phyloP scores from a whole-genome alignment of 2,113 vertebrate genomes.

The Gobius niger region DNA sequence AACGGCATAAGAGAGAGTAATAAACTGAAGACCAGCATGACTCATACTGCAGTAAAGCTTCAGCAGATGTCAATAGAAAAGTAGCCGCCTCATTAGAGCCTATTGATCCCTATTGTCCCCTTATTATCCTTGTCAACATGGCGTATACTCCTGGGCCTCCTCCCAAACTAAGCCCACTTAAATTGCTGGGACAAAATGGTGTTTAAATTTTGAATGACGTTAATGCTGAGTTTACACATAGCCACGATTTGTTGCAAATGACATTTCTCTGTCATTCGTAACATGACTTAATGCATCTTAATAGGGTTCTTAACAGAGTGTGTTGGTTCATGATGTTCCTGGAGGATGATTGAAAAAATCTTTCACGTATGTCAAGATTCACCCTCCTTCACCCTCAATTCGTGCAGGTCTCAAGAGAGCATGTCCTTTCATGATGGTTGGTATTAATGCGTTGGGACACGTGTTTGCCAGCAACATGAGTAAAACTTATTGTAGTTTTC shows the following conservation, averaged over 20 bases:
- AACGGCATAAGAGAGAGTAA: neutral
- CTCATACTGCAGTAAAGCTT: conserved; percentile 3
- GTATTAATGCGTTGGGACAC: too few species aligned
- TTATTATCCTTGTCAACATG: neutral
- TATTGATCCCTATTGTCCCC: neutral
- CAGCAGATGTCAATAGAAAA: neutral
- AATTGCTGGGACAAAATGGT: neutral
- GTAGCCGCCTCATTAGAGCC: neutral
- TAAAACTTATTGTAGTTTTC: too few species aligned
- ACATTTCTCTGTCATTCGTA: neutral
- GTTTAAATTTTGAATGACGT: neutral
- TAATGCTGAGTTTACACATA: too few species aligned
- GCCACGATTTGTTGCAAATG: neutral
- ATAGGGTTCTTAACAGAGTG: too few species aligned
- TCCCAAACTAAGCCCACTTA: neutral
- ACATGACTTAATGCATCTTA: too few species aligned
- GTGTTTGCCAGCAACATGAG: too few species aligned
- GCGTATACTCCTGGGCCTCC: neutral
- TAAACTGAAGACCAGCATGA: neutral
- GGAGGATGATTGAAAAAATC: too few species aligned
- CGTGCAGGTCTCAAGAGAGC: too few species aligned
- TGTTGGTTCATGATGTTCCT: too few species aligned
- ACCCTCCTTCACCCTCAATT: too few species aligned
- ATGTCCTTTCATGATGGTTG: too few species aligned
- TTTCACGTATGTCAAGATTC: too few species aligned